These are phyloP conservation scores for Girardinichthys multiradiatus DNA, from an alignment of 2,113 vertebrate species.

Conservation along the genomic window DNA sequence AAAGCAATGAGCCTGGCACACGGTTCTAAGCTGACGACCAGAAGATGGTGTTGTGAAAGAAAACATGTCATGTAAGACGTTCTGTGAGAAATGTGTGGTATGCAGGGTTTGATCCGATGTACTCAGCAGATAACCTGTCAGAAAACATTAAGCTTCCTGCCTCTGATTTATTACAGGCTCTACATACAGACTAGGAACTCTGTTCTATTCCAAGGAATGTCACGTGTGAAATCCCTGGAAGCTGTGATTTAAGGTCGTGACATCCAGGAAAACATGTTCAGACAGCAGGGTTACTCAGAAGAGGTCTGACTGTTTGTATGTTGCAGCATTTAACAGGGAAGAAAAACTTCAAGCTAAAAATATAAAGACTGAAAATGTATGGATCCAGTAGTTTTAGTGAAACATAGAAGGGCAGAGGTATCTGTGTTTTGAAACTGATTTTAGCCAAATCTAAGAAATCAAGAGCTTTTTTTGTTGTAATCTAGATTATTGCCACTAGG, in stretches of 20 bases:
- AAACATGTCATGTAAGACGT: not conserved
- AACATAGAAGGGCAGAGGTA: not conserved
- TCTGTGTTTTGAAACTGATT: not conserved
- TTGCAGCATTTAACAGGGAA: not conserved
- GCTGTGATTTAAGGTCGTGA: not conserved
- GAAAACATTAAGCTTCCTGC: not conserved
- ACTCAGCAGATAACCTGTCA: conserved; percentile 13
- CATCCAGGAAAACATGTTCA: not conserved
- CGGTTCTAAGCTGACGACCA: not conserved
- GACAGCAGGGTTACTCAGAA: not conserved
- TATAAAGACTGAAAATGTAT: not conserved
- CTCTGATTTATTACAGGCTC: conserved; percentile 18
- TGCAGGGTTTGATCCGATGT: not conserved
- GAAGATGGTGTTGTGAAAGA: not conserved
- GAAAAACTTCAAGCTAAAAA: not conserved
- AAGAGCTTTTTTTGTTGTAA: not conserved
- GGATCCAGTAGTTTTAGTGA: not conserved
- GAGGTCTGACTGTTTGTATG: not conserved
- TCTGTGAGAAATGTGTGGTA: not conserved
- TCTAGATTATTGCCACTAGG: not conserved
- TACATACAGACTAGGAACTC: not conserved
- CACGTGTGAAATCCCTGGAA: not conserved
- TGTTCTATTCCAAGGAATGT: not conserved
- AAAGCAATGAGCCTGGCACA: not conserved
- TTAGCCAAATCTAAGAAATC: not conserved